Conservation (phyloP, 2,797 vertebrate species). For the Serranus cabrilla region DNA sequence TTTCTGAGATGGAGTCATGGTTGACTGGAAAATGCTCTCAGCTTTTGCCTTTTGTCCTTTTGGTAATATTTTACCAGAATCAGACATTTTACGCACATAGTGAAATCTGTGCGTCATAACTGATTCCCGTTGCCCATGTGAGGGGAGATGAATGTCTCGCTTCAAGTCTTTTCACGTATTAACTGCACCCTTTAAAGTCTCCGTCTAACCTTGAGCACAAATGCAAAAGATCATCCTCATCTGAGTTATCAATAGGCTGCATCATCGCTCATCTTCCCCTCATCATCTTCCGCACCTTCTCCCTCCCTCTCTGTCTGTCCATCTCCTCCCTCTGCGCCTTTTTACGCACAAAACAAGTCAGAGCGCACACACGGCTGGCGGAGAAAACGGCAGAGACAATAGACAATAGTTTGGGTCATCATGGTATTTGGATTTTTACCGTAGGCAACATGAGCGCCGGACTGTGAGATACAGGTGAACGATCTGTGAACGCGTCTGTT, state of each 20-base stretch:
- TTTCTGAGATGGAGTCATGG: not conserved
- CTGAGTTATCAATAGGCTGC: slow-evolving; percentile 74
- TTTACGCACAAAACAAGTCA: slow-evolving; percentile 79
- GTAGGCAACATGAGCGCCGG: slow-evolving; percentile 60
- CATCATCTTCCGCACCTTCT: slow-evolving; percentile 78
- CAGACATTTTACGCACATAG: slow-evolving; percentile 9
- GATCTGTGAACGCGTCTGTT: slow-evolving; percentile 45
- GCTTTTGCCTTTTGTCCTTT: slow-evolving; percentile 58
- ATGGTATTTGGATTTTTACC: slow-evolving; percentile 76
- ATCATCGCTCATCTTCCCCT: slow-evolving; percentile 74
- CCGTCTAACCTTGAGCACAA: slow-evolving; percentile 54
- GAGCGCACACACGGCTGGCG: slow-evolving; percentile 72
- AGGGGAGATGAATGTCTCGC: slow-evolving; percentile 4
- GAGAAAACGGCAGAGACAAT: slow-evolving; percentile 75
- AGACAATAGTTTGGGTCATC: slow-evolving; percentile 74
- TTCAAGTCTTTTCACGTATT: slow-evolving; percentile 11
- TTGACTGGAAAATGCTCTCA: slow-evolving; percentile 25
- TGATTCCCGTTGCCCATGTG: not conserved
- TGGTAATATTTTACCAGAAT: slow-evolving; percentile 28
- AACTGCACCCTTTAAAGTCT: slow-evolving; percentile 41
- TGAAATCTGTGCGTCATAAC: not conserved
- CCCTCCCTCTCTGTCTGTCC: slow-evolving; percentile 75
- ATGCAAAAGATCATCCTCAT: slow-evolving; percentile 59
- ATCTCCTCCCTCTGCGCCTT: slow-evolving; percentile 82
- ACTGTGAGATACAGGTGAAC: slow-evolving; percentile 68